Conservation (phyloP, 37 sponge, comb jelly and placozoan genomes). For the Ianthella basta region DNA sequence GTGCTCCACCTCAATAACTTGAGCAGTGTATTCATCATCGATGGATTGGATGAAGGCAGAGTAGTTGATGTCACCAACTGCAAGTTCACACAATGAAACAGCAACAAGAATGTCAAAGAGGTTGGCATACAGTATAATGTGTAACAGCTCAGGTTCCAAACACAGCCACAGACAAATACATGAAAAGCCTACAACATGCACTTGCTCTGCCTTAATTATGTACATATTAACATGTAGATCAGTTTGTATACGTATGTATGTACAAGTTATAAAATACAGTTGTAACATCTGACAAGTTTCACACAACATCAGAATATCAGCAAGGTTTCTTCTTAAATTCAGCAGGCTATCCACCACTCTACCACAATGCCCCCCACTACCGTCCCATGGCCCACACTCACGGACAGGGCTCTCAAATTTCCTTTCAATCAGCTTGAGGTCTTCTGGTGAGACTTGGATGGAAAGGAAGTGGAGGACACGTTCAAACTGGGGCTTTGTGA, state of each 20-base stretch:
- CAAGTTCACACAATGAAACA: neutral
- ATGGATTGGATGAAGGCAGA: slow-evolving; percentile 88
- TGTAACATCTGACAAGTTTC: neutral
- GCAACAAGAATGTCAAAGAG: no score
- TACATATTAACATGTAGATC: neutral
- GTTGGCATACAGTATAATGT: no score
- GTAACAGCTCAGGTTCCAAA: no score
- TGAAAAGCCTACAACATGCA: no score
- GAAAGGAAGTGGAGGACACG: slow-evolving; percentile 74
- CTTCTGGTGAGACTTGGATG: slow-evolving; percentile 72
- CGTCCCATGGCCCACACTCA: neutral
- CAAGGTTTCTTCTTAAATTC: no score
- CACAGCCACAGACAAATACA: no score
- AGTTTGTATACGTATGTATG: neutral
- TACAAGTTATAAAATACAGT: neutral
- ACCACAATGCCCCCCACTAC: no score
- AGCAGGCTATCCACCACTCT: no score
- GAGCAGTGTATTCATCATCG: slow-evolving; percentile 78
- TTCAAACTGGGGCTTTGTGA: slow-evolving; percentile 89
- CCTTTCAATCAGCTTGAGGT: slow-evolving; percentile 75
- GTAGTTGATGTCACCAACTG: slow-evolving; percentile 83
- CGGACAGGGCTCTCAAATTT: slow-evolving; percentile 76
- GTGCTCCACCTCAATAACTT: slow-evolving; percentile 43
- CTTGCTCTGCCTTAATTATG: no score
- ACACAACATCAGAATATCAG: no score